These are phyloP conservation scores for Phoebastria nigripes DNA, from an alignment of 2,797 vertebrate genomes.

Conservation along the genomic window DNA sequence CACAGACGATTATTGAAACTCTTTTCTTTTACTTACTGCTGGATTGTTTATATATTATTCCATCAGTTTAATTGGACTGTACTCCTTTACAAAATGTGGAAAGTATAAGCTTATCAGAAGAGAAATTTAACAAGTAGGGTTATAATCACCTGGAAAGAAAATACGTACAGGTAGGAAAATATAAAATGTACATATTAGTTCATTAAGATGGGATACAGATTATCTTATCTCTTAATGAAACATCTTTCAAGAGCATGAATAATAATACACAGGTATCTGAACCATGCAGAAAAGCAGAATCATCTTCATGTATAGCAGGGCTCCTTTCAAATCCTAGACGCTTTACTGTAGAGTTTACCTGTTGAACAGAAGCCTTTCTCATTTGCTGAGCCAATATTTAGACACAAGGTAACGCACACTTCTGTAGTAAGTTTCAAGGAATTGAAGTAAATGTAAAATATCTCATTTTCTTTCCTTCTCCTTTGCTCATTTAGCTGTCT, in stretches of 20 bases:
- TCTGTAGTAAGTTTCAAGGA: background rate
- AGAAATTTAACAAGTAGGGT: background rate
- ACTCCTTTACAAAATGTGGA: background rate
- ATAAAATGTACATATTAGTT: background rate
- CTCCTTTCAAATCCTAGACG: background rate
- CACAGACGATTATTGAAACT: slow-evolving; percentile 32
- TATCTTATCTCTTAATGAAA: background rate
- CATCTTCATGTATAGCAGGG: background rate
- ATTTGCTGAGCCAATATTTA: background rate
- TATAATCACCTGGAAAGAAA: background rate
- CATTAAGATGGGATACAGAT: background rate
- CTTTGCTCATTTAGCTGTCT: background rate
- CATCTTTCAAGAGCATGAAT: background rate
- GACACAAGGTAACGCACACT: background rate
- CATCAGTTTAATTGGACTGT: background rate
- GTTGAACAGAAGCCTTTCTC: background rate
- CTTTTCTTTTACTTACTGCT: slow-evolving; percentile 27
- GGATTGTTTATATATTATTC: slow-evolving; percentile 45
- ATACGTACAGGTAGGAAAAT: background rate
- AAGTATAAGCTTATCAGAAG: background rate
- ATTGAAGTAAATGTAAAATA: background rate
- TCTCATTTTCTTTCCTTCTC: background rate
- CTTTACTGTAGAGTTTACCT: background rate
- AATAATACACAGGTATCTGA: background rate
- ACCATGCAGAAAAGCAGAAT: background rate